Conservation (phyloP, 2,113 vertebrate genomes). For the Corythoichthys intestinalis region DNA sequence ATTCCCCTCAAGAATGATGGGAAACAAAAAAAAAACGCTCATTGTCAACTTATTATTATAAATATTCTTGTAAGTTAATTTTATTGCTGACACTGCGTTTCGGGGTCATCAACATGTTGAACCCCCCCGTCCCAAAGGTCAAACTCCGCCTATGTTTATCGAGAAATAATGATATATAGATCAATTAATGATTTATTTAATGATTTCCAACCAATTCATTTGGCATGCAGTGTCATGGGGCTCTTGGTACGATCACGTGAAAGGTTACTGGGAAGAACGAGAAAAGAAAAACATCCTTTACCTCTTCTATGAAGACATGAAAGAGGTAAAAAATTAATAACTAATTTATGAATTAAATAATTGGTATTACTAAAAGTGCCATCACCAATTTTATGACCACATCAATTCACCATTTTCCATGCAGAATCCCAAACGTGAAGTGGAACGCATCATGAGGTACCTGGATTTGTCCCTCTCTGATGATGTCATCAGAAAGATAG, state of each 20-base stretch:
- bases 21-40: too few relatives aligned
- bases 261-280: conserved; percentile 80
- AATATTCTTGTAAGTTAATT: too few relatives aligned
- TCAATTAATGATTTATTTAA: too few relatives aligned
- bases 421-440: conserved; percentile 73
- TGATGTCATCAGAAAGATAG: conserved; percentile 55
- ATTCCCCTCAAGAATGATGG: too few relatives aligned
- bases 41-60: too few relatives aligned
- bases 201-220: not conserved
- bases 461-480: conserved; percentile 1
- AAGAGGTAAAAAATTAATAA: conserved; percentile 72
- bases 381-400: too few relatives aligned
- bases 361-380: too few relatives aligned
- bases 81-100: too few relatives aligned
- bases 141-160: too few relatives aligned
- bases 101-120: too few relatives aligned
- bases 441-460: conserved; percentile 66
- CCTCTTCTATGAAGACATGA: conserved; percentile 87
- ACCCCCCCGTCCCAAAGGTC: too few relatives aligned
- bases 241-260: conserved; percentile 87
- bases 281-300: conserved; percentile 80
- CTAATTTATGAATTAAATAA: not conserved
- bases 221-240: conserved; percentile 77
- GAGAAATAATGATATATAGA: too few relatives aligned
- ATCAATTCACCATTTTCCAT: not conserved